These are phyloP conservation scores for Etheostoma cragini DNA, from an alignment of 2,113 vertebrate genomes.

Conservation along the genomic window DNA sequence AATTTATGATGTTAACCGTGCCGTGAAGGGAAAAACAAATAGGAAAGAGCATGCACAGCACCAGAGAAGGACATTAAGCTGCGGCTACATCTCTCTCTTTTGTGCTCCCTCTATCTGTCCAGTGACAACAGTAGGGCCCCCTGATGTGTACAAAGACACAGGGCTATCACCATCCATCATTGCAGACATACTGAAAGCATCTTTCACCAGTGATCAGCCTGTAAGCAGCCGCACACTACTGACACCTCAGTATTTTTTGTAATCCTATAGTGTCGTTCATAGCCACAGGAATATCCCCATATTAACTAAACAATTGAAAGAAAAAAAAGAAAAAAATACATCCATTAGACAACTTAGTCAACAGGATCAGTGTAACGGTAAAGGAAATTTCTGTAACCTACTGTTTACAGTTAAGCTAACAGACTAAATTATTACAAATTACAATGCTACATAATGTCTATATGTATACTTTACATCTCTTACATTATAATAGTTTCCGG, in stretches of 20 bases:
- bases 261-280: conserved; percentile 9
- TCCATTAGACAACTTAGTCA: conserved; percentile 5
- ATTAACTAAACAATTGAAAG: conserved; percentile 27
- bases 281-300: conserved; percentile 41
- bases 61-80: conserved; percentile 90
- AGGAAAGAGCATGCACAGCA: conserved; percentile 91
- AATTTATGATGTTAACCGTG: conserved; percentile 90
- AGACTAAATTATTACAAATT: conserved; percentile 27
- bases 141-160: conserved; percentile 87
- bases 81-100: conserved; percentile 88
- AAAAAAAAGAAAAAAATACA: conserved; percentile 28
- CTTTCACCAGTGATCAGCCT: conserved; percentile 88
- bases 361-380: conserved; percentile 30
- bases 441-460: conserved; percentile 32
- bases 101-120: conserved; percentile 85
- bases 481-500: background rate
- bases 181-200: conserved; percentile 89
- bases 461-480: conserved; percentile 18
- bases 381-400: conserved; percentile 19
- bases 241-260: conserved; percentile 73
- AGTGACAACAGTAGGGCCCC: conserved; percentile 86
- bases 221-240: conserved; percentile 84
- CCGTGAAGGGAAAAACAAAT: conserved; percentile 92
- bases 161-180: conserved; percentile 90
- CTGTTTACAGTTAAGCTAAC: conserved; percentile 18